phyloP scores from a whole-genome alignment of 2,888 invertebrate species.

The Agrilus biguttatus region DNA sequence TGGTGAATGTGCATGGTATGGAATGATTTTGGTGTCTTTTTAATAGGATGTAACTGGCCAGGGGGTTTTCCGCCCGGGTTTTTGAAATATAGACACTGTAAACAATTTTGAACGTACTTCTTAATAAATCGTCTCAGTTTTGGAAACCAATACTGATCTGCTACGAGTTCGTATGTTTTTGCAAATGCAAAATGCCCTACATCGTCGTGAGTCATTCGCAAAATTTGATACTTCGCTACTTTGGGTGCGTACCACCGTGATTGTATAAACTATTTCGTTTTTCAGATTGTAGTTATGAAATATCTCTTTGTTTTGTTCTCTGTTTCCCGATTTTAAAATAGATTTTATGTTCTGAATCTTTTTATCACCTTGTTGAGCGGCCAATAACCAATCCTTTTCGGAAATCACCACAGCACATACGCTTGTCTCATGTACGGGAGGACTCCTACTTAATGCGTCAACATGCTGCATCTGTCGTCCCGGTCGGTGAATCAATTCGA shows the following conservation, averaged over 20 bases:
- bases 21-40: conserved; percentile 4
- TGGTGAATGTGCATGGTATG: conserved; percentile 7
- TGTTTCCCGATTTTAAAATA: not conserved
- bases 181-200: conserved; percentile 16
- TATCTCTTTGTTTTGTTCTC: not conserved
- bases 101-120: conserved; percentile 16
- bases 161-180: conserved; percentile 11
- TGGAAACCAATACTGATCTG: conserved; percentile 17
- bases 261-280: not conserved
- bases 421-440: no score
- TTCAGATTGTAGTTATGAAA: not conserved
- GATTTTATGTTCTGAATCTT: not conserved
- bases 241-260: conserved; percentile 11
- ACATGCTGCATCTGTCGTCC: no score
- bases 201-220: conserved; percentile 18
- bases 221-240: conserved; percentile 13
- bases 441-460: no score
- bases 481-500: no score
- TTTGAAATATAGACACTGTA: conserved; percentile 18
- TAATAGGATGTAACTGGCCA: conserved; percentile 9
- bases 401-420: no score
- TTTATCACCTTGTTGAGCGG: not conserved
- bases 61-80: conserved; percentile 9
- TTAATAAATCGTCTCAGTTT: conserved; percentile 14
- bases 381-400: no score